phyloP scores from a whole-genome alignment of 2,888 invertebrate species.

The Euzophera pinguis region DNA sequence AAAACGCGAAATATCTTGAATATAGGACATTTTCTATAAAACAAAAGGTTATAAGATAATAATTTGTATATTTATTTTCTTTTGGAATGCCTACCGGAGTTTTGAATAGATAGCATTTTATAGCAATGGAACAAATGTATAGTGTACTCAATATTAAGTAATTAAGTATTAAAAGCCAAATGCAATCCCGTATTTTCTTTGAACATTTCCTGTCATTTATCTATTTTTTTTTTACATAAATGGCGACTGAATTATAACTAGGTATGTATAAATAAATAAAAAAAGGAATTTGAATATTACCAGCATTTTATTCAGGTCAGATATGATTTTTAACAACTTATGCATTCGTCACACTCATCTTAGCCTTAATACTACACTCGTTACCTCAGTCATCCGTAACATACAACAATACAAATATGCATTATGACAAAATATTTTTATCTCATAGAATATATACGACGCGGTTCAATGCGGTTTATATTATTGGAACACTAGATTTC shows the following conservation, averaged over 20 bases:
- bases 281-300: conserved; percentile 17
- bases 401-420: conserved; percentile 2
- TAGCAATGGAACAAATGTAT: conserved; percentile 79
- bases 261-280: conserved; percentile 13
- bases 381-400: conserved; percentile 21
- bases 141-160: conserved; percentile 78
- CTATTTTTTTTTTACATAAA: not conserved
- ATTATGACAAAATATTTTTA: conserved; percentile 3
- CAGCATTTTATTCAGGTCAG: conserved; percentile 24
- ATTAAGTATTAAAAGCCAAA: conserved; percentile 80
- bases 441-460: not conserved
- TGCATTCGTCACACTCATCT: conserved; percentile 19
- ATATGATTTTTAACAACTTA: conserved; percentile 18
- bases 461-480: not conserved
- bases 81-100: conserved; percentile 77
- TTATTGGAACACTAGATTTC: conserved; percentile 13
- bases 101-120: conserved; percentile 80
- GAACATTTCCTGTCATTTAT: not conserved
- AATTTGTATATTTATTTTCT: conserved; percentile 70
- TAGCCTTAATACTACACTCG: conserved; percentile 16
- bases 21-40: conserved; percentile 78
- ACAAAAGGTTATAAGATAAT: conserved; percentile 62
- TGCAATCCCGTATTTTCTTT: conserved; percentile 51
- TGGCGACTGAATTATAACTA: not conserved
- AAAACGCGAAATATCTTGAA: conserved; percentile 74